Evolutionary conservation across 2,797 vertebrate species (phyloP), one percentile per base, ranked within the genome.

Genomic region (Poecilia picta): DNA sequence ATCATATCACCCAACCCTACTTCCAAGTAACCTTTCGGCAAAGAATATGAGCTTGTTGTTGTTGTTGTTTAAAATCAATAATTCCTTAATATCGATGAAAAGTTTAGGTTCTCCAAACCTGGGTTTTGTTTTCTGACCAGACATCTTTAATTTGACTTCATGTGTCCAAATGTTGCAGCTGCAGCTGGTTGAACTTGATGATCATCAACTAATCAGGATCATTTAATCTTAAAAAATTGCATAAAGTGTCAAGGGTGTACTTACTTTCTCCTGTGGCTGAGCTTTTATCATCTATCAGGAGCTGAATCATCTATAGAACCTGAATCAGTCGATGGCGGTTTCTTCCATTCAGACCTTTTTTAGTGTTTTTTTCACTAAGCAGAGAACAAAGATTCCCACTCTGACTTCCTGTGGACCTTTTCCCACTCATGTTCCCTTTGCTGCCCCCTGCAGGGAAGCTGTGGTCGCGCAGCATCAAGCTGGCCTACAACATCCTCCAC

Each of bases 381-480:
- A 2, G 20, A 68, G 64, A 36, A 41, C 64, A 68, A 41, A 41
- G 36, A 41, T 23, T 23, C 64, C 11, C 64, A 11, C 45, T 16
- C 78, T 41, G 73, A 28, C 71, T 81, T 11, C 1, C 39, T 75
- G 53, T 62, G 68, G 7, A 79, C 84, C 75, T 89, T 64, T 83
- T 41, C 82, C 80, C 83, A 33, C 62, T 66, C 33, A 23, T 11
- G 10, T 39, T 66, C 20, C 4, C 8, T 66, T 33, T 23, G 18
- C 62, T 64, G 8, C 83, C 76, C 93, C 72, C 92, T 89, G 85
- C 88, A 99, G 98, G 98, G 57, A 99, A 99, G 94, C 97, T 99
- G 81, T 99, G 98, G 98, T 98, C 98, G 74, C 97, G 98, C 94
- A 99, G 98, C 94, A 98, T 99, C 96, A 99, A 99, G 92, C 97